These are phyloP conservation scores for Dryomyza anilis DNA, from an alignment of 2,888 invertebrate genomes.

Conservation along the genomic window DNA sequence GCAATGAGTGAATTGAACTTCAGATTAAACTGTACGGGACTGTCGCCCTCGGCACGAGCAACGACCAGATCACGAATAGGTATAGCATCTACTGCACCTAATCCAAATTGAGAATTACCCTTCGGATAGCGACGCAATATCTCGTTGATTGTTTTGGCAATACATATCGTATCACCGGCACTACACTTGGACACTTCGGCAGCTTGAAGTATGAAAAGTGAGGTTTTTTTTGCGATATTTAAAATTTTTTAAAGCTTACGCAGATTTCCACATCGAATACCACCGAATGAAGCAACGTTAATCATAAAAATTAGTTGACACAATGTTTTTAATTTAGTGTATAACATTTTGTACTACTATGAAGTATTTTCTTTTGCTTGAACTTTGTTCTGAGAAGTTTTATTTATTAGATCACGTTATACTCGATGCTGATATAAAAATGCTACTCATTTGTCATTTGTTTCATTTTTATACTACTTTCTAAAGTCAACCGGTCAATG, in stretches of 20 bases:
- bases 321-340: background rate
- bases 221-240: background rate
- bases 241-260: slow-evolving; percentile 33
- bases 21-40: slow-evolving; percentile 42
- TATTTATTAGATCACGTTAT: too few species aligned
- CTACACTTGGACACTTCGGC: slow-evolving; percentile 43
- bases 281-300: background rate
- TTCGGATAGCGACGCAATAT: slow-evolving; percentile 43
- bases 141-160: slow-evolving; percentile 38
- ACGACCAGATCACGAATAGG: slow-evolving; percentile 38
- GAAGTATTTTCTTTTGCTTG: background rate
- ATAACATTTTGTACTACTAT: background rate
- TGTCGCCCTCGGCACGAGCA: slow-evolving; percentile 32
- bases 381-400: background rate
- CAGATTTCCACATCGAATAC: slow-evolving; percentile 27
- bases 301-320: background rate
- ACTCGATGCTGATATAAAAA: too few species aligned
- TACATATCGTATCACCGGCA: slow-evolving; percentile 43
- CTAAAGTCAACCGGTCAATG: too few species aligned
- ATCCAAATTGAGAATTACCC: slow-evolving; percentile 42
- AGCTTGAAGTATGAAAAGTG: slow-evolving; percentile 32
- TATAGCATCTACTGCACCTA: slow-evolving; percentile 40
- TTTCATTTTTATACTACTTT: too few species aligned
- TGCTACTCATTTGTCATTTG: too few species aligned
- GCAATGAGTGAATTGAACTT: slow-evolving; percentile 40